Evolutionary conservation across 2,113 vertebrate genomes (phyloP).

Genomic region (Lutjanus erythropterus): DNA sequence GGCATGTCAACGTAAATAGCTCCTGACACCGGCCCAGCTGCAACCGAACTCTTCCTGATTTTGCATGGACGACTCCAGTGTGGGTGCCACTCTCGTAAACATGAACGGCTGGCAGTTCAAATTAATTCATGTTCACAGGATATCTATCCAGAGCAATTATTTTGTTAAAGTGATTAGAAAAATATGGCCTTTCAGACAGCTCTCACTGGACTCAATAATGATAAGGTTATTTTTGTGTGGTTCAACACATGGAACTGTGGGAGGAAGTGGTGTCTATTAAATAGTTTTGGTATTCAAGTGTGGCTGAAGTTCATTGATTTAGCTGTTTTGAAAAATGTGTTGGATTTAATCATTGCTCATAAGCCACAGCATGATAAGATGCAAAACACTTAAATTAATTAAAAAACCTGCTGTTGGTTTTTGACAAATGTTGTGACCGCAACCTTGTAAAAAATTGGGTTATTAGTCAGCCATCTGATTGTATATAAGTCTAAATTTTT

Average conservation of each 20-base stretch:
- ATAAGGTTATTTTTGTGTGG: not conserved
- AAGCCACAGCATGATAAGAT: too few species aligned
- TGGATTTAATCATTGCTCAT: too few species aligned
- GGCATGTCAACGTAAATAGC: constrained; percentile 80
- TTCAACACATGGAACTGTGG: not conserved
- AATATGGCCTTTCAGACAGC: not conserved
- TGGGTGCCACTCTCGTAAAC: constrained; percentile 41
- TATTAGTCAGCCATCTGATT: too few species aligned
- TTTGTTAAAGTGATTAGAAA: not conserved
- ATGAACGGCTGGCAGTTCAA: not conserved
- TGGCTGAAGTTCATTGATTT: too few species aligned
- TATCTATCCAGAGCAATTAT: not conserved
- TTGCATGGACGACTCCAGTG: constrained; percentile 7
- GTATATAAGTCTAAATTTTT: constrained; percentile 4
- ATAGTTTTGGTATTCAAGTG: too few species aligned
- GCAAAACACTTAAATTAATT: too few species aligned
- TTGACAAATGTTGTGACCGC: too few species aligned
- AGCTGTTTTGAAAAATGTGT: too few species aligned
- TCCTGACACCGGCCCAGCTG: constrained; percentile 61
- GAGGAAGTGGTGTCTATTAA: not conserved
- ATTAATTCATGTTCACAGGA: not conserved
- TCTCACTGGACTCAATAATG: not conserved
- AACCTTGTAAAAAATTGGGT: too few species aligned
- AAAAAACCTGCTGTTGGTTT: too few species aligned
- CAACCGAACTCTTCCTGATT: constrained; percentile 57